Base-by-base conservation (phyloP, 2,888 invertebrate genomes). In the Hartigia nigra region DNA sequence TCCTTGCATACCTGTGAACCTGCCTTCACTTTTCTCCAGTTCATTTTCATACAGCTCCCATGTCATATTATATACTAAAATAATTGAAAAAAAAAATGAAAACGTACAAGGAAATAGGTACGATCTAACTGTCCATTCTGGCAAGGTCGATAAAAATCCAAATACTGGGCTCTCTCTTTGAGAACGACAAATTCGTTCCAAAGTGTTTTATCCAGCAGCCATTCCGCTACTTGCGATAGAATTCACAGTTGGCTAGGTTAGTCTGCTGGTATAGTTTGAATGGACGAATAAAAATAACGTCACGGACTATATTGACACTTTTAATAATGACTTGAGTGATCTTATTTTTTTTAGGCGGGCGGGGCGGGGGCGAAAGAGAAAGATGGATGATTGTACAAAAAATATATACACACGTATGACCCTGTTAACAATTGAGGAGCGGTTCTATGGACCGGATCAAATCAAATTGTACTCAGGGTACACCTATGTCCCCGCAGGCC, bases 201-300 rank as follows among this genome's bases (percentile, higher is more conserved):
- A 31, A 31, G 31, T 72, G 72, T 72, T 72, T 72, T 72, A 72
- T 32, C 72, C 23, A 12, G 23, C 9, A n/a, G 31, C 31, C 72
- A 34, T 72, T 72, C 72, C 72, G 72, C 72, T 72, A 72, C 31
- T 14, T 72, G 31, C 72, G 72, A 34, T 55, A 55, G 72, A 72
- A 72, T 72, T 72, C 72, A 72, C 72, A 72, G 72, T 72, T 72
- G 31, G 72, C 72, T 72, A 72, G 31, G 14, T 72, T 72, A 9
- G 39, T 23, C 39, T 55, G 39, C 23, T 2, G 39, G 0, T 9
- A 9, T 23, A 23, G 39, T 55, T 55, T 23, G 23, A 5, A 55
- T 55, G 4, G 14, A 55, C 39, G 1, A 23, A 55, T 14, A 55
- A 14, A 12, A 39, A 39, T 4, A 14, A 39, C 12, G 39, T 39